Conservation (phyloP, 2,888 invertebrate genomes). For the Operophtera brumata region DNA sequence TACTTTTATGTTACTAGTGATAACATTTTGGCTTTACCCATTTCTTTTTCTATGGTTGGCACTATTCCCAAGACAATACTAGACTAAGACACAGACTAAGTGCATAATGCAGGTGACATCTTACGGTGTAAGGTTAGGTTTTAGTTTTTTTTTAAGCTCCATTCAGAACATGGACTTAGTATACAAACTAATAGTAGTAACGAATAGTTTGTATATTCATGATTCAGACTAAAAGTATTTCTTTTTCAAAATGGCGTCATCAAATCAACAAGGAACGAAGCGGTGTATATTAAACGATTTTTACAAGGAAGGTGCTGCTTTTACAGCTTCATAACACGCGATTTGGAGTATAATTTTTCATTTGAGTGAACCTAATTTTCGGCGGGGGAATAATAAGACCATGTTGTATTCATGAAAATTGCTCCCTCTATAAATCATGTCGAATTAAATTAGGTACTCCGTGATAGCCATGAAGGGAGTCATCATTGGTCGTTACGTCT, state of each 20-base stretch:
- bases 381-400: slow-evolving; percentile 25
- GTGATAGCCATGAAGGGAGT: slow-evolving; percentile 14
- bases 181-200: too few relatives aligned
- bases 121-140: too few relatives aligned
- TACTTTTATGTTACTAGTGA: too few relatives aligned
- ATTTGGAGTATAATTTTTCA: slow-evolving; percentile 33
- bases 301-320: slow-evolving; percentile 15
- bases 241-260: slow-evolving; percentile 7
- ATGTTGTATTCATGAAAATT: slow-evolving; percentile 31
- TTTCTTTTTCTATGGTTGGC: too few relatives aligned
- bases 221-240: too few relatives aligned
- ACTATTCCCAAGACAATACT: too few relatives aligned
- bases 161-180: too few relatives aligned
- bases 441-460: slow-evolving; percentile 30
- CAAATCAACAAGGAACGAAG: slow-evolving; percentile 19
- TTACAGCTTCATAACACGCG: slow-evolving; percentile 33
- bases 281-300: slow-evolving; percentile 14
- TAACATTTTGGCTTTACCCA: too few relatives aligned
- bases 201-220: too few relatives aligned
- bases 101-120: too few relatives aligned
- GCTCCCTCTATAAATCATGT: slow-evolving; percentile 29
- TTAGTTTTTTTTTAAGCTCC: too few relatives aligned
- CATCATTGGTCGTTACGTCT: slow-evolving; percentile 10
- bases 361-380: slow-evolving; percentile 32
- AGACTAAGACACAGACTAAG: too few relatives aligned